Evolutionary conservation across 2,797 vertebrate genomes (phyloP).

Genomic region (Thripadectes ignobilis): DNA sequence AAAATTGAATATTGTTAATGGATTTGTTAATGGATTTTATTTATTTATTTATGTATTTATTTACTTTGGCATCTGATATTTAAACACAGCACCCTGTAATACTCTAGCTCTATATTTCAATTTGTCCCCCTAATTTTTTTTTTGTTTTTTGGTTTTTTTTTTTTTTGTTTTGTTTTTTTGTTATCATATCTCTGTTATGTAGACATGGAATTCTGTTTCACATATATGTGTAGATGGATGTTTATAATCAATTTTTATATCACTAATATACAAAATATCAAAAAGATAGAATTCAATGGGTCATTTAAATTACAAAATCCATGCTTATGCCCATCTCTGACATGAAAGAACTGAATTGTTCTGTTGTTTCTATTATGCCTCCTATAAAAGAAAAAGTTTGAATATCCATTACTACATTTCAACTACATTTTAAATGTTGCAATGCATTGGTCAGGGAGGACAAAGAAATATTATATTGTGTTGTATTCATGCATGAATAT

Average conservation of each 20-base stretch:
- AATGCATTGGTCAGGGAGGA: constrained; percentile 22
- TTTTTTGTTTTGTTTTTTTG: no score
- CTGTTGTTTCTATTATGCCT: constrained; percentile 12
- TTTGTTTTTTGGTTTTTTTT: no score
- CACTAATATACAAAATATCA: neutral
- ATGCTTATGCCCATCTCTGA: neutral
- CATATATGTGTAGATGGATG: neutral
- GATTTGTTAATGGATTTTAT: neutral
- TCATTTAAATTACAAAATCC: neutral
- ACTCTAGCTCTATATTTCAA: neutral
- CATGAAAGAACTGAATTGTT: neutral
- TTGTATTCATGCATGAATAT: constrained; percentile 6
- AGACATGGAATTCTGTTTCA: neutral
- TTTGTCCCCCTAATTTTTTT: neutral
- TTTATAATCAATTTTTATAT: neutral
- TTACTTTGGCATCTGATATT: neutral
- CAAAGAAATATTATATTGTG: constrained; percentile 32
- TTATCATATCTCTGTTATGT: neutral
- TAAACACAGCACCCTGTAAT: neutral
- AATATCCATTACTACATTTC: neutral
- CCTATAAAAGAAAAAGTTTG: neutral
- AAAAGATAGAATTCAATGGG: neutral
- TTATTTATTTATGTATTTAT: neutral
- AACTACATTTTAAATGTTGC: constrained; percentile 7
- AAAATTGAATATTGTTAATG: neutral